Percentiles rank a stretch among this genome's conserved stretches.
Conservation (phyloP, 2,113 vertebrate genomes). For the Isurus oxyrinchus region DNA sequence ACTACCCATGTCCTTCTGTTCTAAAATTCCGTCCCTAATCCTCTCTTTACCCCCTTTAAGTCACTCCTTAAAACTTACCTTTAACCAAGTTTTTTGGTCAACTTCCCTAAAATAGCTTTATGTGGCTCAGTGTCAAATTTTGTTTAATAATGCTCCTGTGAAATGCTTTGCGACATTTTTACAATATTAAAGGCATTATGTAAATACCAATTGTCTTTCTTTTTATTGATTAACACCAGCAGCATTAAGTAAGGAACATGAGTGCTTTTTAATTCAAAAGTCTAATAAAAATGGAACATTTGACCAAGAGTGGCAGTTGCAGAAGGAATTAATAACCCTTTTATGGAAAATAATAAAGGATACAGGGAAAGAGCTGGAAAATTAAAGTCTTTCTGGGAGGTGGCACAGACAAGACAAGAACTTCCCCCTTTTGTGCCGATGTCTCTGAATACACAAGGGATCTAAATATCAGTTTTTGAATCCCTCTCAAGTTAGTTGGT, state of each 20-base stretch:
- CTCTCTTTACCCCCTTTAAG: neutral
- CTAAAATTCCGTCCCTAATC: neutral
- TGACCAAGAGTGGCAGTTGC: neutral
- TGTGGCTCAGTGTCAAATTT: neutral
- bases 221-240: neutral
- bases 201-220: neutral
- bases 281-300: neutral
- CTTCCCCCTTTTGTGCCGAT: neutral
- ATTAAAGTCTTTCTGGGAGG: neutral
- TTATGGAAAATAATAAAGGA: neutral
- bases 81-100: neutral
- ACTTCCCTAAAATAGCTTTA: neutral
- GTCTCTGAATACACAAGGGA: neutral
- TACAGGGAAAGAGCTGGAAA: neutral
- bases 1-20: neutral
- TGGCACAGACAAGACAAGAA: neutral
- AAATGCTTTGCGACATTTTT: neutral
- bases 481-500: neutral
- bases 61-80: neutral
- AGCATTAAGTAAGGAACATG: neutral
- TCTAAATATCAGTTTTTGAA: neutral
- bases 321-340: neutral
- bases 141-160: neutral
- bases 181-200: neutral
- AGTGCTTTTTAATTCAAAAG: neutral